Evolutionary conservation across 1,140 invertebrate species (phyloP), one percentile per base, ranked within the genome.

Genomic region (Maniola jurtina): DNA sequence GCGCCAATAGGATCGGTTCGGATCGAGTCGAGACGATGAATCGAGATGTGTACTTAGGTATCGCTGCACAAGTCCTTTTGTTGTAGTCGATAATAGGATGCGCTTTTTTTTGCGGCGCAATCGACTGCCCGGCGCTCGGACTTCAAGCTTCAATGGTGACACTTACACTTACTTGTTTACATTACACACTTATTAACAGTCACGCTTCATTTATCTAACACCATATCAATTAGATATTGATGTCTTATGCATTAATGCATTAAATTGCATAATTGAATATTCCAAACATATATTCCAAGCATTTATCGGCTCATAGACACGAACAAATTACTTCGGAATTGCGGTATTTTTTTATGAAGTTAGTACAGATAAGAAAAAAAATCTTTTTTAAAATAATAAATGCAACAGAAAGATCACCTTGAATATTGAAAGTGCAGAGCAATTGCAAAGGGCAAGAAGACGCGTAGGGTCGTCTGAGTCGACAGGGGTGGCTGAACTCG

Each of bases 31-130:
- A 90, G 86, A 90, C 86, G 86, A 89, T 88, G 84, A 89, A 89
- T 90, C 86, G 86, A 89, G 88, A 90, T 87, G 84, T 89, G 84
- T 88, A 88, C 85, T 89, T 90, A 90, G 88, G 88, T 90, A 90
- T 87, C 86, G 85, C 78, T 90, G 88, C 88, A 87, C 81, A 84
- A 88, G 81, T 88, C 86, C 88, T 90, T 89, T 89, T 90, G 85
- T 90, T 89, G 86, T 87, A 90, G 83, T 90, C 88, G 86, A 90
- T 90, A 90, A 90, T 90, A 85, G 85, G 86, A 90, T 90, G 88
- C 88, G 85, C 84, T 89, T 90, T 90, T 76, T 87, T 89, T 88
- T 84, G 80, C 81, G 76, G 71, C 79, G 83, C 81, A 76, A 88
- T 86, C 84, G 84, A 83, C 82, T 80, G 78, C 64, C 80, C 79